A percentile compares a stretch with the other conserved stretches of the same genome.
phyloP scores from a whole-genome alignment of 2,113 vertebrate species.

The Rhineura floridana region DNA sequence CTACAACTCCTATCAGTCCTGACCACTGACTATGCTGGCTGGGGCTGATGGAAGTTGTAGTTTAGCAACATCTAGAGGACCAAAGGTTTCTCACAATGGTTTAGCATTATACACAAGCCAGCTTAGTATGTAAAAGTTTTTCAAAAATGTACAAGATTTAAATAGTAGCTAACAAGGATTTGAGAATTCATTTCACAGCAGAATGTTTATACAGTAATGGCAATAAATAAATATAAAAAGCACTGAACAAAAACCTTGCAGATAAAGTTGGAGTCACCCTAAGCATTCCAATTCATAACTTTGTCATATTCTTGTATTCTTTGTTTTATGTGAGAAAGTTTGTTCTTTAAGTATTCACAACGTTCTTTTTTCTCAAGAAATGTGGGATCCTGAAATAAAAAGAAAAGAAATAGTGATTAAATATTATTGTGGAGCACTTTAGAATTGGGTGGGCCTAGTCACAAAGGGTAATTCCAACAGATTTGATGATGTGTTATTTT shows the following conservation, averaged over 20 bases:
- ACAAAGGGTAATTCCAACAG: neutral
- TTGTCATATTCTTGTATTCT: constrained; percentile 95
- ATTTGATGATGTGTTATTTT: neutral
- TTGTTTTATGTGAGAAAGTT: constrained; percentile 95
- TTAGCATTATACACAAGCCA: constrained; percentile 15
- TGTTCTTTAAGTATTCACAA: constrained; percentile 96
- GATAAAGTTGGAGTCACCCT: constrained; percentile 38
- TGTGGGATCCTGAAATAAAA: constrained; percentile 84
- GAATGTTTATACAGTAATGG: constrained; percentile 32
- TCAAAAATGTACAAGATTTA: constrained; percentile 9
- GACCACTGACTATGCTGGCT: no score
- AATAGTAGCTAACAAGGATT: constrained; percentile 1
- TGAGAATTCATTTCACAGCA: constrained; percentile 39
- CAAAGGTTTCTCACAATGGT: no score
- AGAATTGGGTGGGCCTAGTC: neutral
- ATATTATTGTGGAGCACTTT: neutral
- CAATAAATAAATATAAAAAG: constrained; percentile 71
- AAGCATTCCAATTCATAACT: constrained; percentile 90
- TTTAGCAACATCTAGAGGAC: no score
- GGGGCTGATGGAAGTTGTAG: no score
- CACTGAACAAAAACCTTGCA: constrained; percentile 7
- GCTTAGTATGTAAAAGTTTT: constrained; percentile 22
- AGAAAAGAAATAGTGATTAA: neutral
- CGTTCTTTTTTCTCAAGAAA: constrained; percentile 93
- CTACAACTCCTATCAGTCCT: no score